A percentile compares a stretch with the other conserved stretches of the same genome.
These are phyloP conservation scores for Melangyna quadrimaculata DNA, from an alignment of 2,888 invertebrate genomes.

Conservation along the genomic window DNA sequence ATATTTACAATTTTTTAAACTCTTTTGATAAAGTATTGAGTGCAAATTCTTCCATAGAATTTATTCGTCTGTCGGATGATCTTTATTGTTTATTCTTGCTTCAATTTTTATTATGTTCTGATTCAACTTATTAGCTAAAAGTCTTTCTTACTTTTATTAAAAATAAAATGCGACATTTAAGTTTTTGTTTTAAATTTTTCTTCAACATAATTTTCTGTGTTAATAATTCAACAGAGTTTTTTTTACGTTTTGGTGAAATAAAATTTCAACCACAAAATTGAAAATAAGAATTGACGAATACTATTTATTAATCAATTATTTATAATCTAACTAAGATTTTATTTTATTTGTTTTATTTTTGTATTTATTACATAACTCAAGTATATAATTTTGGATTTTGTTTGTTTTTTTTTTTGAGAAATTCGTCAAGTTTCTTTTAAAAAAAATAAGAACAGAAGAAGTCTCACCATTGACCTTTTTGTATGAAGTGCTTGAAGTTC, in stretches of 20 bases:
- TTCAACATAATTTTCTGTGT: not conserved
- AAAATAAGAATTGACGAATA: not conserved
- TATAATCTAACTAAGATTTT: not conserved
- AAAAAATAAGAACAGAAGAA: not conserved
- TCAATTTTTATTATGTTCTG: slow-evolving; percentile 4
- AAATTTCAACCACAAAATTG: not conserved
- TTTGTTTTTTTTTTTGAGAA: not conserved
- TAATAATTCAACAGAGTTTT: not conserved
- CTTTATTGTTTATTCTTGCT: not conserved
- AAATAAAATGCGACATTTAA: slow-evolving; percentile 60
- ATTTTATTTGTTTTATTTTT: not conserved
- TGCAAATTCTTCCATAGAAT: not conserved
- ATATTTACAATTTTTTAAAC: slow-evolving; percentile 3
- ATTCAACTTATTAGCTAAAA: slow-evolving; percentile 60
- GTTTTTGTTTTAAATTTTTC: not conserved
- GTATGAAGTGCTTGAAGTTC: slow-evolving; percentile 77
- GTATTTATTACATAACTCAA: slow-evolving; percentile 25
- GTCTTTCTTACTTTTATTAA: slow-evolving; percentile 65
- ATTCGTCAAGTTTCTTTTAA: not conserved
- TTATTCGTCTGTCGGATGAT: not conserved
- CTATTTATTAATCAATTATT: not conserved
- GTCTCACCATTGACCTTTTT: slow-evolving; percentile 74
- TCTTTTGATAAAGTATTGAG: slow-evolving; percentile 13
- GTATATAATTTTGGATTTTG: not conserved
- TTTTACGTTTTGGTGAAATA: not conserved